These are phyloP conservation scores for Globodera ellingtonae DNA, from an alignment of 1,140 invertebrate genomes.

Conservation along the genomic window DNA sequence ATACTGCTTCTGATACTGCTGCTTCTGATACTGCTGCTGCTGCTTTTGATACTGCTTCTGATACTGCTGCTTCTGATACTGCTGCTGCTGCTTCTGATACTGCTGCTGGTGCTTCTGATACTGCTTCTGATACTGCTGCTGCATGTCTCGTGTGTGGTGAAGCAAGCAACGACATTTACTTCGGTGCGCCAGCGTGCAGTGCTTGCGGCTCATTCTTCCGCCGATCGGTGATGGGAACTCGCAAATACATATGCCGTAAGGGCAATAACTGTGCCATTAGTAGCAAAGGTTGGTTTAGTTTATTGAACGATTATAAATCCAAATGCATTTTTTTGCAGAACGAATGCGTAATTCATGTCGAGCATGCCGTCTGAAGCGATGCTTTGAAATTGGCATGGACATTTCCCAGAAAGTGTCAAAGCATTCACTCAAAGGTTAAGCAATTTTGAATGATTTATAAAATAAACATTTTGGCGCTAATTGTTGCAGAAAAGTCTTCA, in stretches of 20 bases:
- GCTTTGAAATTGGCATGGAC: constrained; percentile 88
- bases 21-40: background rate
- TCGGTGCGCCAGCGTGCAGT: constrained; percentile 22
- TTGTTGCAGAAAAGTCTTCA: background rate
- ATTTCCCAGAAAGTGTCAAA: background rate
- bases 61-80: background rate
- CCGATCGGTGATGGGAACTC: constrained; percentile 5
- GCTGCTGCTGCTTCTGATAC: background rate
- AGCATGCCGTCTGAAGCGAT: constrained; percentile 91
- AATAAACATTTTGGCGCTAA: background rate
- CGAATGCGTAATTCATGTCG: constrained; percentile 84
- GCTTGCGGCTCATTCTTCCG: constrained; percentile 28
- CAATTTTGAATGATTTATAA: background rate
- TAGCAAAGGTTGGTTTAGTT: constrained; percentile 2
- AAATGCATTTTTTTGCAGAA: background rate
- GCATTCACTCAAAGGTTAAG: background rate
- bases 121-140: background rate
- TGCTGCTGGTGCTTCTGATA: background rate
- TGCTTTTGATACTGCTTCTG: background rate
- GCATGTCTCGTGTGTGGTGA: constrained; percentile 14
- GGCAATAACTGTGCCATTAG: constrained; percentile 19
- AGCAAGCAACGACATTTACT: constrained; percentile 24
- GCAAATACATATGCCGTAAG: constrained; percentile 17
- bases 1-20: background rate
- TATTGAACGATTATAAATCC: too few relatives aligned